A percentile compares a stretch with the other conserved stretches of the same genome.
Evolutionary conservation across 1,140 invertebrate species (phyloP).

Genomic region (Hylaeus volcanicus): DNA sequence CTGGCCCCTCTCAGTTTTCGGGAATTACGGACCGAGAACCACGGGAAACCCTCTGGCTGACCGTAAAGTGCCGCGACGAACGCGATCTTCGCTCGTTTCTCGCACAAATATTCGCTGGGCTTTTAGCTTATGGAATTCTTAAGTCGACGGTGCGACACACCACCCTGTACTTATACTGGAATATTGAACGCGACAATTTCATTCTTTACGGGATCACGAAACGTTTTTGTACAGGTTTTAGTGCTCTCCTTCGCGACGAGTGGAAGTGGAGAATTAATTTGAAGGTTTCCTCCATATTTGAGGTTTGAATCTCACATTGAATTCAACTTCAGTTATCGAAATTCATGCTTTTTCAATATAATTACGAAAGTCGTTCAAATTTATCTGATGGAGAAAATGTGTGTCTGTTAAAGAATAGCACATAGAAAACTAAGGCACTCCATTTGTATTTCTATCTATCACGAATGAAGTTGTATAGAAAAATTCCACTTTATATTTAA

Average conservation of each 20-base stretch:
- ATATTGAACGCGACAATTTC: conserved; percentile 1
- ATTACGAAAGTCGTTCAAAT: too few relatives aligned
- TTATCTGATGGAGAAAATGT: too few relatives aligned
- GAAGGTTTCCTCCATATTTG: too few relatives aligned
- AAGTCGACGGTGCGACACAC: conserved; percentile 6
- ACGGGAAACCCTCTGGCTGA: background rate
- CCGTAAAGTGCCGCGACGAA: conserved; percentile 20
- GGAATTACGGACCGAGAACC: conserved; percentile 24
- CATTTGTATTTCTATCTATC: too few relatives aligned
- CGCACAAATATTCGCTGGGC: background rate
- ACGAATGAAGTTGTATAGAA: too few relatives aligned
- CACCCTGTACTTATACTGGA: too few relatives aligned
- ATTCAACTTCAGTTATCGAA: too few relatives aligned
- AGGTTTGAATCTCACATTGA: too few relatives aligned
- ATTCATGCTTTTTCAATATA: too few relatives aligned
- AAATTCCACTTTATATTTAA: too few relatives aligned
- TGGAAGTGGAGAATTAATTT: background rate
- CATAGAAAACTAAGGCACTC: too few relatives aligned
- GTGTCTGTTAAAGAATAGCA: too few relatives aligned
- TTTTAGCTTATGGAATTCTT: conserved; percentile 42
- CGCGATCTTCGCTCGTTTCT: conserved; percentile 3
- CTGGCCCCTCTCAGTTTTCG: conserved; percentile 18
- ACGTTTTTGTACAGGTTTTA: background rate
- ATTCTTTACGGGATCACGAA: background rate
- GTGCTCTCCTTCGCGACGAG: background rate